These are phyloP conservation scores for Neofelis nebulosa DNA, from an alignment of 2,113 vertebrate species.

Conservation along the genomic window DNA sequence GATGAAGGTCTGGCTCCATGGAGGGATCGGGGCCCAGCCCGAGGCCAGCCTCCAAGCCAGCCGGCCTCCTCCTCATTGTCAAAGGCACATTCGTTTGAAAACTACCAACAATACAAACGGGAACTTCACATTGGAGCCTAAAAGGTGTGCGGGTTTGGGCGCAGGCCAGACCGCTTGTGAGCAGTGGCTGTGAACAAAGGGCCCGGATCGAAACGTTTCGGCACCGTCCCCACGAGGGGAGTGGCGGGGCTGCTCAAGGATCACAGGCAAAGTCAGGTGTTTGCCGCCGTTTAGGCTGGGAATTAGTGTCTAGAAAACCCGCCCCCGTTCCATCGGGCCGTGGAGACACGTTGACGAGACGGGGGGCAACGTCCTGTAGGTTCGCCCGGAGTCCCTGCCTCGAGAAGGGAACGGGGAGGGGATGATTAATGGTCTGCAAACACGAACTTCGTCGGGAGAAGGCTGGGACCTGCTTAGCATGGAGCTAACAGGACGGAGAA, in stretches of 20 bases:
- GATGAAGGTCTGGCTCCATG: fast-evolving
- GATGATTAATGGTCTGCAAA: not conserved
- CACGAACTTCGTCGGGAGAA: not conserved
- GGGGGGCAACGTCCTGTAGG: not conserved
- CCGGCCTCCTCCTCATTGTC: not conserved
- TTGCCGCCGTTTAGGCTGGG: not conserved
- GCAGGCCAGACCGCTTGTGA: not conserved
- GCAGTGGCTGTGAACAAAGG: not conserved
- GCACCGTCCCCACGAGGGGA: fast-evolving
- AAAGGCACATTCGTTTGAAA: not conserved
- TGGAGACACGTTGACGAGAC: not conserved
- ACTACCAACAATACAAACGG: fast-evolving
- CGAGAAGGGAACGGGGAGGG: not conserved
- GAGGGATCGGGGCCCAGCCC: fast-evolving
- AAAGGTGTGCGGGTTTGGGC: not conserved
- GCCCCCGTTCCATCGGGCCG: not conserved
- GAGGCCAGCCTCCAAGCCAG: fast-evolving
- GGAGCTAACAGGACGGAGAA: not conserved
- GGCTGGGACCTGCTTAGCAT: not conserved
- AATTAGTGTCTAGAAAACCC: not conserved
- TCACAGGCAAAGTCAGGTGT: not conserved
- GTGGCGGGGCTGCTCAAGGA: fast-evolving
- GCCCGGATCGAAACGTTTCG: fast-evolving
- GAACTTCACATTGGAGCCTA: not conserved
- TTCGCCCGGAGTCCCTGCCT: fast-evolving